Evolutionary conservation across 2,113 vertebrate species (phyloP).

Genomic region (Melanostigma gelatinosum): DNA sequence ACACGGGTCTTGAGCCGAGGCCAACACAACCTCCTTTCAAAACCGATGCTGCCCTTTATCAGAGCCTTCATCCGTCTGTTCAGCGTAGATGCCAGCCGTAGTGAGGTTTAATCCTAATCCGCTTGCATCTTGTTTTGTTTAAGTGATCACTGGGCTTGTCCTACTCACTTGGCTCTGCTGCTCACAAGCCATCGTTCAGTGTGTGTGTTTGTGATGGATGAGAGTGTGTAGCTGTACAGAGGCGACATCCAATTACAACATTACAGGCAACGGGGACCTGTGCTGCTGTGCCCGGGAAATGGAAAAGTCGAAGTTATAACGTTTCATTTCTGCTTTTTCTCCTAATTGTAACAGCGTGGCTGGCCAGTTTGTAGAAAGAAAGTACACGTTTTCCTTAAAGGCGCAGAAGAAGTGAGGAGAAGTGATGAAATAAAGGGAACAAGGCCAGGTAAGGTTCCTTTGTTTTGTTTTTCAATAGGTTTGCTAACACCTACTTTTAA

Average conservation of each 20-base stretch:
- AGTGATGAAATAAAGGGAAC: slow-evolving; percentile 38
- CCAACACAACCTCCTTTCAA: slow-evolving; percentile 22
- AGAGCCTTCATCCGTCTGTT: slow-evolving; percentile 69
- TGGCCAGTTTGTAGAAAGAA: not conserved
- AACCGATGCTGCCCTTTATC: slow-evolving; percentile 68
- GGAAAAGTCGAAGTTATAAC: not conserved
- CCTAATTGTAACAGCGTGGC: not conserved
- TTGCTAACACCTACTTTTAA: not conserved
- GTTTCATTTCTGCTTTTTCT: not conserved
- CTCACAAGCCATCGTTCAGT: not conserved
- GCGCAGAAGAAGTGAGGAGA: slow-evolving; percentile 13
- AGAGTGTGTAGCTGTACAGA: slow-evolving; percentile 14
- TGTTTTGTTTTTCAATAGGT: not conserved
- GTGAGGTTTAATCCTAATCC: slow-evolving; percentile 83
- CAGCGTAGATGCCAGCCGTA: slow-evolving; percentile 49
- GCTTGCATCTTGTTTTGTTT: slow-evolving; percentile 73
- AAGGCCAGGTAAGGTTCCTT: slow-evolving; percentile 59
- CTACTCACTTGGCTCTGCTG: slow-evolving; percentile 38
- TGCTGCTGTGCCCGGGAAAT: slow-evolving; percentile 11
- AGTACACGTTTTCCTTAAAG: not conserved
- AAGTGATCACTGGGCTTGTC: slow-evolving; percentile 60
- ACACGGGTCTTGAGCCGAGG: slow-evolving; percentile 6
- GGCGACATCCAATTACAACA: not conserved
- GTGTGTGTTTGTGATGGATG: slow-evolving; percentile 9
- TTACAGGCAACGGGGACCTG: not conserved